Base-by-base conservation (phyloP, 2,797 vertebrate species). In the Microchirus variegatus region DNA sequence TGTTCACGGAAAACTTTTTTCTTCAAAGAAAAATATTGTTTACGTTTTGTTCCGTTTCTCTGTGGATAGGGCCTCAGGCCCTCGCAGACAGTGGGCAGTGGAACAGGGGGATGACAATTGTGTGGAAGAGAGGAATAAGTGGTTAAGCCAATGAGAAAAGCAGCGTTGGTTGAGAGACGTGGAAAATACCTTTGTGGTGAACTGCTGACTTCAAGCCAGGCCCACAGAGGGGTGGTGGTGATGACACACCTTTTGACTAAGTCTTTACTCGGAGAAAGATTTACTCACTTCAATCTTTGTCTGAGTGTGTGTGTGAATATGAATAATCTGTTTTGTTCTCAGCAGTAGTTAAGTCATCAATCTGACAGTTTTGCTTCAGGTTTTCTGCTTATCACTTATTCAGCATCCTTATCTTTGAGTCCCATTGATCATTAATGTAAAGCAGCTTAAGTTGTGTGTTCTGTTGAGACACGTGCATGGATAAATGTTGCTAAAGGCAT, bases 341-440 rank as follows among this genome's bases (percentile, higher is more conserved):
- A 40, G 62, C 62, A 54, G 59, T 53, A 75, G 66, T 49, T 59
- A 1, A 13, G 53, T 59, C 59, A 75, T 70, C 67, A 73, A 60
- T 71, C 37, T 71, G 69, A 72, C 61, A 17, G 37, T 55, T 55
- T 26, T 42, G 16, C 26, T 53, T 14, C 15, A 7, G 53, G 59
- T 83, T 84, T 78, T 73, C 70, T 67, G 68, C 67, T 65, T 72
- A 76, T 75, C 77, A 52, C 63, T 58, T 54, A 46, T 68, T 49
- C 59, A 41, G 22, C 53, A 51, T 15, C 43, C 66, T 85, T 86
- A 85, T 87, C 77, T 63, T 45, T 37, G 22, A 53, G 22, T 8
- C 51, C 42, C 42, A 67, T 84, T 85, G 86, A 88, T 87, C 76
- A 88, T 85, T 88, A 84, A 85, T 81, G 70, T 22, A 46, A 62